Percentiles rank a stretch among this genome's conserved stretches.
phyloP scores from a whole-genome alignment of 1,140 invertebrate species.

The Agrypnia vestita region DNA sequence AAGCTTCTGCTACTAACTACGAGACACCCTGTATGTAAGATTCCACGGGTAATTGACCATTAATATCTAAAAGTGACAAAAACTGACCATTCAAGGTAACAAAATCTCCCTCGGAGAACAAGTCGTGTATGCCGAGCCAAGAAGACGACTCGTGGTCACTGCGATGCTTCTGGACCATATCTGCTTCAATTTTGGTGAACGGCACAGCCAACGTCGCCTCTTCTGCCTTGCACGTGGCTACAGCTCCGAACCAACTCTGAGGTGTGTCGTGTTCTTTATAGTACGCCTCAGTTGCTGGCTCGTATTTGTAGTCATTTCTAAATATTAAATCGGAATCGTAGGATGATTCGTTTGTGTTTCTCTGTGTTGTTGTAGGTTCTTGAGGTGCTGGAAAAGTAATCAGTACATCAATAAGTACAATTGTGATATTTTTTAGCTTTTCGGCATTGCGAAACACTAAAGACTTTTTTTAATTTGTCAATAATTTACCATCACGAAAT shows the following conservation, averaged over 20 bases:
- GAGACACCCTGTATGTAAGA: no score
- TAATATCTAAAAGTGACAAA: background rate
- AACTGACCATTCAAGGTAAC: slow-evolving; percentile 30
- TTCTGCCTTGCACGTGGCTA: slow-evolving; percentile 65
- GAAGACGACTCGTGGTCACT: background rate
- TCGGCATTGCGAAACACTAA: no score
- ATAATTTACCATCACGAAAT: no score
- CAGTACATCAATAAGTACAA: no score
- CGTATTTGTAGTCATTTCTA: slow-evolving; percentile 49
- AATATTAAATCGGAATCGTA: background rate
- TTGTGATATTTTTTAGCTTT: no score
- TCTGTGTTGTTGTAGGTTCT: no score
- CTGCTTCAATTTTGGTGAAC: slow-evolving; percentile 4
- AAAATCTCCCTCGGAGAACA: slow-evolving; percentile 33
- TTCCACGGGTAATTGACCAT: no score
- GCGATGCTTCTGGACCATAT: background rate
- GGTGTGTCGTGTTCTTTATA: slow-evolving; percentile 65
- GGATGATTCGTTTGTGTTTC: background rate
- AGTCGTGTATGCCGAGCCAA: slow-evolving; percentile 49
- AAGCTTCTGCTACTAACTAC: no score
- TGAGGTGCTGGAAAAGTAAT: background rate
- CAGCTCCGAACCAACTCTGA: slow-evolving; percentile 63
- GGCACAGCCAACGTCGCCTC: slow-evolving; percentile 64
- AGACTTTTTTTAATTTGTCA: no score
- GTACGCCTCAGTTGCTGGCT: slow-evolving; percentile 24